Evolutionary conservation across 2,888 invertebrate species (phyloP), one percentile per base, ranked within the genome.

Genomic region (Torymus auratus): DNA sequence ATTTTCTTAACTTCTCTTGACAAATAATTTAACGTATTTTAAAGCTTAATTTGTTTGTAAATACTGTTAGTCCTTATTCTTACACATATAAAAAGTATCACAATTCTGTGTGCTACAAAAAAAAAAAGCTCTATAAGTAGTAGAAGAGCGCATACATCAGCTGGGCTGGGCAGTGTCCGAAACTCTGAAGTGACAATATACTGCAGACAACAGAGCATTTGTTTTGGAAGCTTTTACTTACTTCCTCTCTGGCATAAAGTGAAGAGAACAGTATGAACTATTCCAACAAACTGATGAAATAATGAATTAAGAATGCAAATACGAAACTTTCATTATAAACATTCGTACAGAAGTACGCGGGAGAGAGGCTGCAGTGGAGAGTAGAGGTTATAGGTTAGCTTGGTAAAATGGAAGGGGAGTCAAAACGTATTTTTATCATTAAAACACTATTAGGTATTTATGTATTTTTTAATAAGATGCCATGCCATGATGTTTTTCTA

Each of bases 391-490:
- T 52, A 78, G 71, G 65, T 78, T 78, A 78, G 23, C 41, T 65
- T 17, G 5, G 50, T 20, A n/a, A 56, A 50, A 79, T 70, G 58
- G 64, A 64, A 62, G 56, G 41, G 61, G 74, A 69, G 15, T 62
- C 15, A 10, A 62, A 23, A 55, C 50, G 41, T 64, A 55, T 61
- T 55, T 75, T 50, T 62, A 15, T 68, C 15, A n/a, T 81, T 15
- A 81, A 73, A 77, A 64, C 20, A n/a, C 5, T 56, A 10, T 52
- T 81, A 28, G 78, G 78, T 81, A 78, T 17, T 62, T 73, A 53
- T 58, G 1, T 55, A 56, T 20, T 41, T 23, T 64, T 50, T 64
- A 41, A 50, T 17, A 5, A 58, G n/a, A 60, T 14, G 11, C 52
- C 14, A 20, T 17, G 17, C 23, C 17, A 52, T 4, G 2, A 15